Evolutionary conservation across 2,113 vertebrate species (phyloP).

Genomic region (Tyto alba): DNA sequence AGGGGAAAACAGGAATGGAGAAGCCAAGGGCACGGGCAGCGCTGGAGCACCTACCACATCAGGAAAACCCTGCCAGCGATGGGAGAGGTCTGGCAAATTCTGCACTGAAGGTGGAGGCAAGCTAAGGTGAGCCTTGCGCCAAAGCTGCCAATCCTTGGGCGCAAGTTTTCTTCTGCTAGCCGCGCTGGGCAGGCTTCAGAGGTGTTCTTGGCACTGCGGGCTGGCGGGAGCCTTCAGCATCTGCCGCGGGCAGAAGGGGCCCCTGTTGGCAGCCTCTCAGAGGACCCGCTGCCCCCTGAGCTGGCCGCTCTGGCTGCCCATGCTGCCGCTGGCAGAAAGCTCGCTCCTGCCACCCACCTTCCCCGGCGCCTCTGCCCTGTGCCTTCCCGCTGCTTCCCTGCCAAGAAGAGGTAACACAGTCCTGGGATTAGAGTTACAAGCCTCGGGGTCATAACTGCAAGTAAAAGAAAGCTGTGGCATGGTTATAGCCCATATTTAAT

Average conservation of each 20-base stretch:
- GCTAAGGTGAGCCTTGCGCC: background rate
- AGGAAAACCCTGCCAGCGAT: background rate
- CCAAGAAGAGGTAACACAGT: background rate
- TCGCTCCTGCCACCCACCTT: background rate
- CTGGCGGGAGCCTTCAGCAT: background rate
- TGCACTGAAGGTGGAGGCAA: background rate
- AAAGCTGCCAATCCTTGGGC: background rate
- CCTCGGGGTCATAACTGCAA: background rate
- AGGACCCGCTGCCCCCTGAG: background rate
- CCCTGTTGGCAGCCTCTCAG: rapidly evolving
- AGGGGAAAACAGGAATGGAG: background rate
- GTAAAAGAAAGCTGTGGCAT: background rate
- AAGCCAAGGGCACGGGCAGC: background rate
- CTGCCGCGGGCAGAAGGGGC: background rate
- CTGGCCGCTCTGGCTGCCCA: background rate
- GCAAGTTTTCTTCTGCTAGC: background rate
- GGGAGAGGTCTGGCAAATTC: background rate
- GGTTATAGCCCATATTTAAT: background rate
- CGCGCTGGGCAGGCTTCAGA: background rate
- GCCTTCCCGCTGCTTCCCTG: background rate
- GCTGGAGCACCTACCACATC: background rate
- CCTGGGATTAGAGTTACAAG: background rate
- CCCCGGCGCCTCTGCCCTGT: rapidly evolving
- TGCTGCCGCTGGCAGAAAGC: background rate
- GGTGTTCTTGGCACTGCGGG: background rate